phyloP scores from a whole-genome alignment of 2,888 invertebrate species.

The Zele albiditarsus region DNA sequence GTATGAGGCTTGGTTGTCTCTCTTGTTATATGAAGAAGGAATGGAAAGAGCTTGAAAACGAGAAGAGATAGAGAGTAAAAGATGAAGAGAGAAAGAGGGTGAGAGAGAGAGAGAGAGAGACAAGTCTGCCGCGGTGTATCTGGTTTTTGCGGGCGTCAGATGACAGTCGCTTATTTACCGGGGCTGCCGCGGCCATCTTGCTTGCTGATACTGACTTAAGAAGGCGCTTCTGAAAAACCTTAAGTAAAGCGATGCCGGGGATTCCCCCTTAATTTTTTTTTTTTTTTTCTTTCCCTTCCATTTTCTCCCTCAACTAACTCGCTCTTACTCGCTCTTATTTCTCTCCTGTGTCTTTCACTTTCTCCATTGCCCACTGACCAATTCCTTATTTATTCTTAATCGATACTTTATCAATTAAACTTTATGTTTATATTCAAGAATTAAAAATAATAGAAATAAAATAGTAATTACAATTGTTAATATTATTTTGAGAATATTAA shows the following conservation, averaged over 20 bases:
- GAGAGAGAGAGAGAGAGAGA: constrained; percentile 57
- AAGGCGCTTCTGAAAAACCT: constrained; percentile 55
- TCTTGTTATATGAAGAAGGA: constrained; percentile 17
- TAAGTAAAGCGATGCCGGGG: constrained; percentile 45
- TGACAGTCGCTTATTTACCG: constrained; percentile 72
- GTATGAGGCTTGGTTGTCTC: constrained; percentile 12
- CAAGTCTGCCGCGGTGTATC: constrained; percentile 68
- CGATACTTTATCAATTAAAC: constrained; percentile 25
- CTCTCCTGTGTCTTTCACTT: constrained; percentile 19
- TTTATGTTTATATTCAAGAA: background rate
- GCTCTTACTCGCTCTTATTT: background rate
- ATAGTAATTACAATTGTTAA: background rate
- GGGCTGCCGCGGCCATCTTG: constrained; percentile 70
- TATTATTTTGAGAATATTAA: too few species aligned
- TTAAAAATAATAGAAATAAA: background rate
- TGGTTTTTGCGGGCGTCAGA: constrained; percentile 72
- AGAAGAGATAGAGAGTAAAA: constrained; percentile 32
- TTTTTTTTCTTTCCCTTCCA: constrained; percentile 23
- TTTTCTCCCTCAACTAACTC: constrained; percentile 49
- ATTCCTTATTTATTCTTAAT: constrained; percentile 3
- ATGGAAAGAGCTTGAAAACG: constrained; percentile 35
- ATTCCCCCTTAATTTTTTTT: constrained; percentile 42
- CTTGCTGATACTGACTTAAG: constrained; percentile 67
- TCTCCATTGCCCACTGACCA: constrained; percentile 12
- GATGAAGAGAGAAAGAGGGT: constrained; percentile 26